These are phyloP conservation scores for Agriotes lineatus DNA, from an alignment of 2,888 invertebrate species.

Conservation along the genomic window DNA sequence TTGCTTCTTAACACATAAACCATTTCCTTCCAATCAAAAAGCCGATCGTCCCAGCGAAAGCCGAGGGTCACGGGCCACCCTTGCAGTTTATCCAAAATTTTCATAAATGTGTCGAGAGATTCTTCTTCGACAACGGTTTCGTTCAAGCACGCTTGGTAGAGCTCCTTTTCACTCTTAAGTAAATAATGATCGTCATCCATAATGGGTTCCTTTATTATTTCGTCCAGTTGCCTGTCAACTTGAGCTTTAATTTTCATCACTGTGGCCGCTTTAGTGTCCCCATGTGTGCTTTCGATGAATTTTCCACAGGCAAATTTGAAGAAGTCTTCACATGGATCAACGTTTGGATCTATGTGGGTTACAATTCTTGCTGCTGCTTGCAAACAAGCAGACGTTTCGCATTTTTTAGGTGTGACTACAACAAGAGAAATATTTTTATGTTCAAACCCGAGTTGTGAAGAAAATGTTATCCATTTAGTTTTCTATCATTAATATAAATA, in stretches of 20 bases:
- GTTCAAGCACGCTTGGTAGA: slow-evolving; percentile 52
- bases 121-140: slow-evolving; percentile 45
- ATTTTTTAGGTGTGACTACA: not conserved
- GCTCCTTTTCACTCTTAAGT: slow-evolving; percentile 21
- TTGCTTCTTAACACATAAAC: slow-evolving; percentile 52
- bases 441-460: too few relatives aligned
- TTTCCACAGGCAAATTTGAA: slow-evolving; percentile 82
- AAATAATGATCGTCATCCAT: slow-evolving; percentile 23
- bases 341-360: slow-evolving; percentile 73
- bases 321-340: slow-evolving; percentile 84
- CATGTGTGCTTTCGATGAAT: slow-evolving; percentile 74
- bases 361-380: slow-evolving; percentile 80
- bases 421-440: too few relatives aligned
- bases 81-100: slow-evolving; percentile 51
- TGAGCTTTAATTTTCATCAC: not conserved
- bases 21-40: slow-evolving; percentile 53
- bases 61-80: slow-evolving; percentile 57
- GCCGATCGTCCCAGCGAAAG: slow-evolving; percentile 46
- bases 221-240: slow-evolving; percentile 3
- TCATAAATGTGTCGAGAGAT: slow-evolving; percentile 43
- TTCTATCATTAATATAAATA: too few relatives aligned
- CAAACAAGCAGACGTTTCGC: slow-evolving; percentile 68
- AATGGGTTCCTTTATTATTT: slow-evolving; percentile 26
- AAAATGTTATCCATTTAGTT: too few relatives aligned
- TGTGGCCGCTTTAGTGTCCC: slow-evolving; percentile 51